These are phyloP conservation scores for Amiota minor DNA, from an alignment of 2,888 invertebrate genomes.

Conservation along the genomic window DNA sequence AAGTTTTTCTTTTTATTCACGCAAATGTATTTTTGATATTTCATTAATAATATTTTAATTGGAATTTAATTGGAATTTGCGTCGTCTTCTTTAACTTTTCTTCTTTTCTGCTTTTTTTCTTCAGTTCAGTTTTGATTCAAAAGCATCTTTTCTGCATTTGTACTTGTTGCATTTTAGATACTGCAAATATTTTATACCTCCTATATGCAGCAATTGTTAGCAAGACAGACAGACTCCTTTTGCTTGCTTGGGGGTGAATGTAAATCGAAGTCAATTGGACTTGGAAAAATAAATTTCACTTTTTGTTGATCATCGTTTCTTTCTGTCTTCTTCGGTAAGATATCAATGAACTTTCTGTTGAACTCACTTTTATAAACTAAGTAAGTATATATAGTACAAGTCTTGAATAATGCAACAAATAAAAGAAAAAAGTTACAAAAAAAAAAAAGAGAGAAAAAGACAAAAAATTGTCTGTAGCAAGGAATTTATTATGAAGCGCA, in stretches of 20 bases:
- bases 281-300: not conserved
- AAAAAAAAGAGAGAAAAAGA: not conserved
- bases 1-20: not conserved
- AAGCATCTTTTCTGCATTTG: too few relatives aligned
- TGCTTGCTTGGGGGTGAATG: not conserved
- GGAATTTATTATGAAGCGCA: not conserved
- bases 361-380: not conserved
- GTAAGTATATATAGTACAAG: not conserved
- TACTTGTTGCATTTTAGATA: too few relatives aligned
- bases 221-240: too few relatives aligned
- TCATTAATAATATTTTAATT: constrained; percentile 21
- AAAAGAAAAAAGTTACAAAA: constrained; percentile 1
- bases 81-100: too few relatives aligned
- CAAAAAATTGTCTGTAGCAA: not conserved
- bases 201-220: too few relatives aligned
- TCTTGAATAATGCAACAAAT: not conserved
- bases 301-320: not conserved
- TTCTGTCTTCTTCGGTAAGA: not conserved
- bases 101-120: too few relatives aligned
- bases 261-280: constrained; percentile 1
- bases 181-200: too few relatives aligned
- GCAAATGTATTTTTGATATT: too few relatives aligned
- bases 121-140: too few relatives aligned
- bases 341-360: constrained; percentile 2
- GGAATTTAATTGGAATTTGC: constrained; percentile 16